Evolutionary conservation across 2,113 vertebrate species (phyloP), one percentile per base, ranked within the genome.

Genomic region (Protobothrops flavoviridis): DNA sequence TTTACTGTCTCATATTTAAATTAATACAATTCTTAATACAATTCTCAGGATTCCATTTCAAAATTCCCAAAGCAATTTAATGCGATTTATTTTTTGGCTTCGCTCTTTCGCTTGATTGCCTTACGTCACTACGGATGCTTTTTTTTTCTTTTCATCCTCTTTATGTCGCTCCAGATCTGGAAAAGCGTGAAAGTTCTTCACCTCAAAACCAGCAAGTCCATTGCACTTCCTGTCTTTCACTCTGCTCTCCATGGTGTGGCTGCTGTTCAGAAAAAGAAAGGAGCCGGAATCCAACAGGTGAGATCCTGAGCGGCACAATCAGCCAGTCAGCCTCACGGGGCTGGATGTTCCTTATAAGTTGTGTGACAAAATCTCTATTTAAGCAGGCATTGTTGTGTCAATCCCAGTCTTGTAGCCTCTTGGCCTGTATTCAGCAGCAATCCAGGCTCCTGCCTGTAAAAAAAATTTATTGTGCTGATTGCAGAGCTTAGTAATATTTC

Each of bases 171-270:
- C 21, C 97, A 99, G 98, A 98, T 98, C 88, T 98, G 98, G 95
- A 97, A 96, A 9, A 96, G 97, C 61, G 95, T 99, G 0, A 99
- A 99, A 96, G 20, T 98, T 59, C 97, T 99, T 96, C 99, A 99
- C 88, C 53, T 99, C 43, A 99, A 99, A 97, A 99, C 98, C 43
- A 93, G 96, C 17, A 96, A 95, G 0, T 99, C 99, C 0, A 97
- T 98, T 89, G 98, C 98, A 0, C 97, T 99, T 94, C 99, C 99
- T 2, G 95, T 99, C 96, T 99, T 97, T 96, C 98, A 95, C 59
- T 98, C 98, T 10, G 91, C 95, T 90, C 39, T 98, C 50, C 95
- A 95, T 93, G 96, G 96, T 93, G 93, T 98, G 85, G 87, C 91
- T 0, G 57, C 96, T 57, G 86, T 97, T 85, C 94, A 98, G 43